A percentile compares a stretch with the other conserved stretches of the same genome.
Evolutionary conservation across 2,888 invertebrate genomes (phyloP).

Genomic region (Trachelus iudaicus): DNA sequence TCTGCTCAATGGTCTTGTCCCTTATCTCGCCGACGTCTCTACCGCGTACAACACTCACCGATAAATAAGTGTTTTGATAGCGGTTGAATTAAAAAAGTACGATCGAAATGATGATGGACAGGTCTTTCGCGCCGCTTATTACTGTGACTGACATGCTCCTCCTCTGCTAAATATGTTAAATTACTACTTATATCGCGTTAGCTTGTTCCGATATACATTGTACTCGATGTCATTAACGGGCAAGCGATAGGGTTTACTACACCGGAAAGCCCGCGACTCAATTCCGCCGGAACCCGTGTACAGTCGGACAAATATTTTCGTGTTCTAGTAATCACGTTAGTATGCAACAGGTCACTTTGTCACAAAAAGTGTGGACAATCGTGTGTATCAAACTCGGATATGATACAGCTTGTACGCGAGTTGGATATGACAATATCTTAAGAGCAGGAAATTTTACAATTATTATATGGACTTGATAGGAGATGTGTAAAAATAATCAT

Average conservation of each 20-base stretch:
- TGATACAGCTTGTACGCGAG: not conserved
- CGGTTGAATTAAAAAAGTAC: not conserved
- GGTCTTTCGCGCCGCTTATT: conserved; percentile 46
- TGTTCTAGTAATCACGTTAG: not conserved
- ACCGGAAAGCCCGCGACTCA: conserved; percentile 25
- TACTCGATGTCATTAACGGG: not conserved
- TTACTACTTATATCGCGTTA: not conserved
- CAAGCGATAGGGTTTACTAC: conserved; percentile 2
- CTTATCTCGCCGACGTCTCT: not conserved
- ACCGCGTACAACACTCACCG: not conserved
- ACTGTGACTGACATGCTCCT: conserved; percentile 46
- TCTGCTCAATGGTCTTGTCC: not conserved
- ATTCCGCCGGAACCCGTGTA: conserved; percentile 32
- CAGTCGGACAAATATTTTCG: conserved; percentile 11
- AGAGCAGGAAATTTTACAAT: not conserved
- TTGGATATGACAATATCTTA: not conserved
- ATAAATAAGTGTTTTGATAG: conserved; percentile 8
- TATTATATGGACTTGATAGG: not conserved
- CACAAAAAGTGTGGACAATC: not conserved
- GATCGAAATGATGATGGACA: conserved; percentile 51
- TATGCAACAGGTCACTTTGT: not conserved
- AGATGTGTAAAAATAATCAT: not conserved
- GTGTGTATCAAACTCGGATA: not conserved
- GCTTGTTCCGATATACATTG: not conserved
- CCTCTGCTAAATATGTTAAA: not conserved